A percentile compares a stretch with the other conserved stretches of the same genome.
Evolutionary conservation across 2,113 vertebrate species (phyloP).

Genomic region (Erpornis zantholeuca): DNA sequence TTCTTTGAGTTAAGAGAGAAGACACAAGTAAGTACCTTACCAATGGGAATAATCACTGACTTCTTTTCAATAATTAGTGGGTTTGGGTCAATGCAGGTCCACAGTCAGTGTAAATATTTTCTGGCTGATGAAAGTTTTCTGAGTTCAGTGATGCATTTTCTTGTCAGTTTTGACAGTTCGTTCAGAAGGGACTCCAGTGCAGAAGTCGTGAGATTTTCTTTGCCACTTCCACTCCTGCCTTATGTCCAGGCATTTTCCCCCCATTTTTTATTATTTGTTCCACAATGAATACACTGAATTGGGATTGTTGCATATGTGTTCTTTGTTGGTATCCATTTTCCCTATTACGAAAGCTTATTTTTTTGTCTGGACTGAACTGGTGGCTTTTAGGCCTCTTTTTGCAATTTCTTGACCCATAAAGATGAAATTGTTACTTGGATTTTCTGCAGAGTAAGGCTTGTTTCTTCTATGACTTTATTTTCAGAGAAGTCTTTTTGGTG

Average conservation of each 20-base stretch:
- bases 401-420: not conserved
- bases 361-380: not conserved
- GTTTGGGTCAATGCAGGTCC: not conserved
- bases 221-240: not conserved
- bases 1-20: not conserved
- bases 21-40: not conserved
- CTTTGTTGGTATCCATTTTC: not conserved
- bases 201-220: not conserved
- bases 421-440: not conserved
- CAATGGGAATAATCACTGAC: not conserved
- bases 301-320: rapidly evolving
- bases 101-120: not conserved
- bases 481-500: not conserved
- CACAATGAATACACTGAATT: not conserved
- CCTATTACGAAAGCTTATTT: not conserved
- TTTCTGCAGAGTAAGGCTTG: not conserved
- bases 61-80: not conserved
- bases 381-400: not conserved
- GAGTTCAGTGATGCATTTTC: not conserved
- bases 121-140: not conserved
- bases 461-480: not conserved
- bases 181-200: not conserved
- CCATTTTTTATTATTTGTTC: not conserved
- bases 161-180: not conserved
- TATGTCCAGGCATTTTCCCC: not conserved